Conservation (phyloP, 2,888 invertebrate genomes). For the Coremacera marginata region DNA sequence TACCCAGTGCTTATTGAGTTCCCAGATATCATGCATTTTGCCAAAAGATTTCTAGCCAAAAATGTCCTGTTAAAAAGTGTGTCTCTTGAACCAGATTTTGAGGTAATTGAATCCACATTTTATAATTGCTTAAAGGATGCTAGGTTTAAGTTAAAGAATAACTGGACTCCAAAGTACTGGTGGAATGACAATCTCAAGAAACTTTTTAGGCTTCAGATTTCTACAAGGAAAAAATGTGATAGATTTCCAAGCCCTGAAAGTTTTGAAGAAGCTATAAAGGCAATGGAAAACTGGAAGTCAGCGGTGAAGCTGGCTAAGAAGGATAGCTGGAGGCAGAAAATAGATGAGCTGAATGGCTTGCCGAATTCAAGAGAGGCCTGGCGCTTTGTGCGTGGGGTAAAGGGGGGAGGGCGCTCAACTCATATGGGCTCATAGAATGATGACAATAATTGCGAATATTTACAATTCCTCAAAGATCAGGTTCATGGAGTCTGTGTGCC, state of each 20-base stretch:
- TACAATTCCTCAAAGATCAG: not conserved
- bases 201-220: not conserved
- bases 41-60: too few species aligned
- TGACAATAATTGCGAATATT: too few species aligned
- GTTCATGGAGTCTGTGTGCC: not conserved
- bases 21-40: too few species aligned
- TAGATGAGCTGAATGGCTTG: not conserved
- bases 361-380: not conserved
- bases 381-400: not conserved
- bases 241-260: not conserved
- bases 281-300: not conserved
- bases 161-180: constrained; percentile 9
- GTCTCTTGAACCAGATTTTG: not conserved
- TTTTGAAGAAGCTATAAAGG: not conserved
- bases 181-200: constrained; percentile 3
- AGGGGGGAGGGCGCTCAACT: too few species aligned
- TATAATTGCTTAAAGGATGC: not conserved
- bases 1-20: constrained; percentile 9
- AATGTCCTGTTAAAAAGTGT: not conserved
- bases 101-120: not conserved
- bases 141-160: not conserved
- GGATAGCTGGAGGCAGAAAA: not conserved
- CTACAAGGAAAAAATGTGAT: not conserved
- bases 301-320: not conserved
- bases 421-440: too few species aligned